phyloP scores from a whole-genome alignment of 2,113 vertebrate species.

The Climacteris rufus region DNA sequence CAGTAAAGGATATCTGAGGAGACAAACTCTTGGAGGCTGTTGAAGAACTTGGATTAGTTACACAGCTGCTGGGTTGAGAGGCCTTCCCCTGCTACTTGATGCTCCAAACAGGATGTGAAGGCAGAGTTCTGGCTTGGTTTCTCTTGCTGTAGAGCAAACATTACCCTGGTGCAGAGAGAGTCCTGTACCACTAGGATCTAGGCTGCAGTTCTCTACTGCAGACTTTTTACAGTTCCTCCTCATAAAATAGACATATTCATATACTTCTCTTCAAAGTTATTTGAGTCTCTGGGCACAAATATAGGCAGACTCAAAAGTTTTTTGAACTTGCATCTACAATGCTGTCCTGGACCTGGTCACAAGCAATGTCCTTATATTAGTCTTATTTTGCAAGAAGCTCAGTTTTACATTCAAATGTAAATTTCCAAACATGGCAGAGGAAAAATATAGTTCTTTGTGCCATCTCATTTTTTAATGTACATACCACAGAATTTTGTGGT shows the following conservation, averaged over 20 bases:
- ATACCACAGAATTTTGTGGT: background rate
- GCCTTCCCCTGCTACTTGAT: background rate
- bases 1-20: background rate
- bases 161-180: background rate
- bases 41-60: constrained; percentile 19
- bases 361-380: background rate
- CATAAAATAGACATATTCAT: background rate
- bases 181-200: background rate
- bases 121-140: background rate
- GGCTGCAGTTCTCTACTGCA: background rate
- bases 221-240: background rate
- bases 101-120: background rate
- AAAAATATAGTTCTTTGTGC: background rate
- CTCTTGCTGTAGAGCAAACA: constrained; percentile 28
- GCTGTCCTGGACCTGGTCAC: background rate
- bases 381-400: background rate
- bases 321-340: background rate
- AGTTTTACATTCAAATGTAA: background rate
- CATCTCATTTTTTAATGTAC: background rate
- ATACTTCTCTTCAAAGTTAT: background rate
- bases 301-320: background rate
- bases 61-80: background rate
- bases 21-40: background rate
- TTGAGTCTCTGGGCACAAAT: background rate
- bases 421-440: background rate